A percentile compares a stretch with the other conserved stretches of the same genome.
phyloP scores from a whole-genome alignment of 2,113 vertebrate species.

The Chroicocephalus ridibundus region DNA sequence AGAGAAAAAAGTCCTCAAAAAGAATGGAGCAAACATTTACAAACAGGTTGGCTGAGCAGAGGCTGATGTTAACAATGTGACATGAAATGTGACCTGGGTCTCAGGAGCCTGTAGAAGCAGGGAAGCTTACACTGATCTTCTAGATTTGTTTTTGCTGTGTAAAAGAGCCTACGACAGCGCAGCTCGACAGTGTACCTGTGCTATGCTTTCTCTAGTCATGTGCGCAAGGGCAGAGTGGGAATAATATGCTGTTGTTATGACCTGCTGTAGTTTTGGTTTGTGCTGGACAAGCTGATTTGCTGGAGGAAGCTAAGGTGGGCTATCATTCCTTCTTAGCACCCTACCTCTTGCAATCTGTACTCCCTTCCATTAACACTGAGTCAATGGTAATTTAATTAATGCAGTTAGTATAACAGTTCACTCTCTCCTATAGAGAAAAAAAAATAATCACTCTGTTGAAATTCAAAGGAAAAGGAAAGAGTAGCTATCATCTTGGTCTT shows the following conservation, averaged over 20 bases:
- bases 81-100: background rate
- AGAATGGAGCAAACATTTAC: background rate
- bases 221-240: background rate
- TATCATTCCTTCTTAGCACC: background rate
- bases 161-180: background rate
- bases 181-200: background rate
- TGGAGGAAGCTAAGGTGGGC: background rate
- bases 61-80: background rate
- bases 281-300: background rate
- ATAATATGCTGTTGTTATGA: background rate
- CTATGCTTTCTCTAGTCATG: background rate
- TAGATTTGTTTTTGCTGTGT: background rate
- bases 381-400: background rate
- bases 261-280: background rate
- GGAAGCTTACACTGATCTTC: background rate
- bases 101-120: background rate
- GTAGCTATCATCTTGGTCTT: background rate
- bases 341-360: background rate
- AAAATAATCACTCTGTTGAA: background rate
- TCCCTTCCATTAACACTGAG: background rate
- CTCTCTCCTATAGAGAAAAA: background rate
- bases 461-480: background rate
- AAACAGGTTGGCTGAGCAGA: background rate
- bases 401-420: background rate
- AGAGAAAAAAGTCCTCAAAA: background rate